Evolutionary conservation across 2,113 vertebrate species (phyloP), one percentile per base, ranked within the genome.

Genomic region (Axis porcinus): DNA sequence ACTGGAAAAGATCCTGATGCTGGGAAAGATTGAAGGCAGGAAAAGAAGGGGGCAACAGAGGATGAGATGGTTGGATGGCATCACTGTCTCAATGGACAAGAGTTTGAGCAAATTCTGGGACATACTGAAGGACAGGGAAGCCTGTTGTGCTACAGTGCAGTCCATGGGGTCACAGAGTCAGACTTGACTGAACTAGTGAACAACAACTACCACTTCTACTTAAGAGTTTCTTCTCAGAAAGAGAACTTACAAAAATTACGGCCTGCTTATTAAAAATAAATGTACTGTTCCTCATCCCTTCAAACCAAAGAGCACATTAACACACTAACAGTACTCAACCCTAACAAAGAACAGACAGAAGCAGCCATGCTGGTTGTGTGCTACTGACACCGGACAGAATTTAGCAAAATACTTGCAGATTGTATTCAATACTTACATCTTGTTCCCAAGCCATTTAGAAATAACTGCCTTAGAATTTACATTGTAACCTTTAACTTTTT

Each of bases 401-500:
- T 91, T 11, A 89, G 82, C 11, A 83, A 86, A 86, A 79, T 21
- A 55, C 86, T 58, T 90, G 79, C 60, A 96, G 55, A 90, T 6
- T 90, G 10, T 23, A 89, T 81, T 79, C 33, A 87, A 84, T 40
- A 94, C 36, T 85, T 76, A 74, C 10, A 81, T 54, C 33, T 30
- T 84, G 19, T 88, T 43, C 76, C 4, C 78, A 62, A 85, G 21
- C 19, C 93, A 94, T 67, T 85, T n/a, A 94, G 93, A 95, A 94
- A 79, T 54, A 91, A 94, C 25, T 54, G 2, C 30, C 30, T 94
- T 62, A 88, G 33, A 78, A 91, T 91, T 60, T 90, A 62, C 25
- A 7, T 57, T 92, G 94, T 88, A 94, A 84, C 17, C n/a, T 90
- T 91, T 58, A 94, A n/a, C 21, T 94, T 27, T 60, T 95, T 94